These are phyloP conservation scores for Diglossa cyanea DNA, from an alignment of 2,797 vertebrate genomes.

Conservation along the genomic window DNA sequence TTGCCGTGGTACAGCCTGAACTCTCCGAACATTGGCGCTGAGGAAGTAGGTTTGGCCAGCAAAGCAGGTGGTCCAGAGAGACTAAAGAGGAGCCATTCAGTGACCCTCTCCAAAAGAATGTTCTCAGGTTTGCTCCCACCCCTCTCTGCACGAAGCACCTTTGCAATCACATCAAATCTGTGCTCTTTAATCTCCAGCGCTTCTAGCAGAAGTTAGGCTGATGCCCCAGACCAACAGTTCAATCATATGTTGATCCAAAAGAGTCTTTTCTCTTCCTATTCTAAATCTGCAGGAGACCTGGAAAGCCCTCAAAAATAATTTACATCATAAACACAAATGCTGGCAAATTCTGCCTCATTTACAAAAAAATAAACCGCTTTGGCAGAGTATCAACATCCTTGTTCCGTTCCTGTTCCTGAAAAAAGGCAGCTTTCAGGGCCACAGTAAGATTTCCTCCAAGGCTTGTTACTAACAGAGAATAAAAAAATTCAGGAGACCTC, in stretches of 20 bases:
- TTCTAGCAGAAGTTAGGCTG: neutral
- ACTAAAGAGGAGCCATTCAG: slow-evolving; percentile 54
- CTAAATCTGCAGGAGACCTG: neutral
- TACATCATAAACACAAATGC: slow-evolving; percentile 50
- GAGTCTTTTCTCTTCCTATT: neutral
- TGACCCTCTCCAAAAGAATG: neutral
- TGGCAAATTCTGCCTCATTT: slow-evolving; percentile 56
- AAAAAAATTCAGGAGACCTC: slow-evolving; percentile 6
- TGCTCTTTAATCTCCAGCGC: neutral
- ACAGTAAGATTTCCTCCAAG: slow-evolving; percentile 42
- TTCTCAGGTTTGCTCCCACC: slow-evolving; percentile 38
- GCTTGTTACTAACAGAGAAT: slow-evolving; percentile 10
- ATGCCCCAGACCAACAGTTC: neutral
- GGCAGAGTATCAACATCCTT: slow-evolving; percentile 35
- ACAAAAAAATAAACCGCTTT: slow-evolving; percentile 51
- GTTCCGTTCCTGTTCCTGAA: slow-evolving; percentile 42
- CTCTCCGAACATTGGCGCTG: slow-evolving; percentile 49
- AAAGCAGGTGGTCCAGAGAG: slow-evolving; percentile 73
- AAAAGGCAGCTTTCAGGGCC: slow-evolving; percentile 39
- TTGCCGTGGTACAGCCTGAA: slow-evolving; percentile 66
- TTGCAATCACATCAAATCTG: neutral
- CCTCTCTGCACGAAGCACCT: neutral
- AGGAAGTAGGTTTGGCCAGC: slow-evolving; percentile 72
- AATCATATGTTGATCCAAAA: slow-evolving; percentile 16
- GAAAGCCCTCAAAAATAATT: slow-evolving; percentile 57